Base-by-base conservation (phyloP, 2,113 vertebrate genomes). In the Callocephalon fimbriatum region DNA sequence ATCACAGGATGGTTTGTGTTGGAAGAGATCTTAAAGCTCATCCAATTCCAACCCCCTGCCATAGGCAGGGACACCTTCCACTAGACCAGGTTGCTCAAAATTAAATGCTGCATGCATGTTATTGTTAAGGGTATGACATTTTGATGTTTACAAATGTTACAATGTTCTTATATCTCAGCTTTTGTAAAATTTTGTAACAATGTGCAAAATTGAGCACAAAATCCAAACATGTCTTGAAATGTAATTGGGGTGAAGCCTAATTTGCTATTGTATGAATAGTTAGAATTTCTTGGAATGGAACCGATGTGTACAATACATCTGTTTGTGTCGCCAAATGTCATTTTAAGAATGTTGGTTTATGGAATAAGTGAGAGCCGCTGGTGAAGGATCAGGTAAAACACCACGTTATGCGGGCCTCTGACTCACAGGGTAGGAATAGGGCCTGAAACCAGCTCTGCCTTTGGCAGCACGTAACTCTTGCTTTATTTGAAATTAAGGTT, bases 351-450 rank as follows among this genome's bases (percentile, higher is more conserved):
- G 19, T 16, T 85, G 73, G 18, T 66, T 74, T 45, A 12, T 29
- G 74, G 84, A 80, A 59, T 15, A 53, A 86, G 38, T 31, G 72
- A 51, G 90, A 78, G 76, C 21, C 0, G 7, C 44, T 42, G 62
- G 73, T 35, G 61, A 32, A 78, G 81, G 76, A 23, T 63, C 85
- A 86, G 75, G 75, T 86, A 27, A 32, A 74, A 18, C 66, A 12
- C 47, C 10, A 1, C 1, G 14, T 56, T 65, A 5, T 1, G 15
- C 0, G 12, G 37, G 45, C 16, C 17, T 15, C 70, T 73, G 71
- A 47, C 70, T 91, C 59, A 29, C 5, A 6, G 59, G 17, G 13
- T 32, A 58, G 83, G 44, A 86, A 44, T 26, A 86, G 42, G 59
- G 38, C 29, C 37, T 62, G 53, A 35, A 74, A 81, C 29, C 35